Evolutionary conservation across 2,797 vertebrate species (phyloP), one percentile per base, ranked within the genome.

Genomic region (Lophotriccus pileatus): DNA sequence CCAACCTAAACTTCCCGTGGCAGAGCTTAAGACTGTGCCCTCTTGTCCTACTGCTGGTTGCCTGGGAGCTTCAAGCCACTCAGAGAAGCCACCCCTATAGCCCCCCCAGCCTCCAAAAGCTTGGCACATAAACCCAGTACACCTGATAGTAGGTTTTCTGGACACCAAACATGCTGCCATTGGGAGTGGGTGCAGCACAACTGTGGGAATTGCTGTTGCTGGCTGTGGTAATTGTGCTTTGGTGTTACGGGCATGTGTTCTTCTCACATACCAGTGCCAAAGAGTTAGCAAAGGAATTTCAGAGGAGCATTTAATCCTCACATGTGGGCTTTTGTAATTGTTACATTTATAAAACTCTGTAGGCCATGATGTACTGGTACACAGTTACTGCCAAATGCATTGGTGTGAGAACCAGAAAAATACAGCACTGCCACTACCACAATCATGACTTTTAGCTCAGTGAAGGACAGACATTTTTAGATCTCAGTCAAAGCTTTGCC

Each of bases 71-170:
- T 47, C 30, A 60, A 36, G 30, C 25, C 60, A 19, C 60, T 88
- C 1, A 0, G 34, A 47, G 34, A 74, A 60, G 12, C 14, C 46
- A 15, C 25, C 9, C 14, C 10, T 68, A 15, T 10, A 60, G 21
- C 3, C 7, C 5, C 15, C 22, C 5, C 22, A 14, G 0, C 36
- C 12, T 68, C 41, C 62, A 68, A 43, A 81, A 55, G 2, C 7
- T 75, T 55, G 34, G 15, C 36, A 32, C 39, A 25, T 25, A 47
- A 53, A 41, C 53, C 25, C 30, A 49, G 12, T n/a, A 36, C 12
- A 60, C 15, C 39, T 68, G 44, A n/a, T 47, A 52, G 10, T 22
- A 46, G 16, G 17, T 85, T 90, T 62, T 60, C 30, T 41, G 58
- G 41, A 17, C 30, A 50, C 16, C 27, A 56, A 27, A 20, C 27